phyloP scores from a whole-genome alignment of 1,140 invertebrate species.

The Triops cancriformis region DNA sequence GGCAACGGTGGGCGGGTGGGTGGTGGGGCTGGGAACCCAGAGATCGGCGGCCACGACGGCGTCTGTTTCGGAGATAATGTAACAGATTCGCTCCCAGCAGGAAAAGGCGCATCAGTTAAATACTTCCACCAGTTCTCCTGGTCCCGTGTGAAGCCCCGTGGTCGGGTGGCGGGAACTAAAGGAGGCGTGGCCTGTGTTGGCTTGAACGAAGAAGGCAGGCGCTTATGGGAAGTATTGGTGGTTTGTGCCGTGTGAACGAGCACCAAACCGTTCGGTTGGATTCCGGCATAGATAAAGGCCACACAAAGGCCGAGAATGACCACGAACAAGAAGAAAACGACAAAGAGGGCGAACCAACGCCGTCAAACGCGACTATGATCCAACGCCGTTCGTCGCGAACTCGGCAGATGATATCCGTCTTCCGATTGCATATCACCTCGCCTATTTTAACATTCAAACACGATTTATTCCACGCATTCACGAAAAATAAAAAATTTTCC shows the following conservation, averaged over 20 bases:
- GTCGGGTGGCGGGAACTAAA: neutral
- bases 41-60: too few species aligned
- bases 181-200: neutral
- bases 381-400: neutral
- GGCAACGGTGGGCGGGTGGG: neutral
- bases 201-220: neutral
- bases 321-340: constrained; percentile 48
- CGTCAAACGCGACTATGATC: constrained; percentile 41
- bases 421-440: neutral
- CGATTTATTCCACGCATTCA: constrained; percentile 7
- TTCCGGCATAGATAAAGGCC: constrained; percentile 48
- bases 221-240: constrained; percentile 20
- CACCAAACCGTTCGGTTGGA: constrained; percentile 38
- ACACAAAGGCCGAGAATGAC: constrained; percentile 47
- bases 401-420: neutral
- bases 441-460: neutral
- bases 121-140: neutral
- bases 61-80: neutral
- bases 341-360: constrained; percentile 47
- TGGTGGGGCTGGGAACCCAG: too few species aligned
- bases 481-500: neutral
- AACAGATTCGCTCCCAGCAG: neutral
- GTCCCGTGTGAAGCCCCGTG: neutral
- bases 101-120: neutral
- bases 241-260: constrained; percentile 28